Conservation (phyloP, 35 echinoderm and acorn worm genomes). For the Ophioderma brevispina region DNA sequence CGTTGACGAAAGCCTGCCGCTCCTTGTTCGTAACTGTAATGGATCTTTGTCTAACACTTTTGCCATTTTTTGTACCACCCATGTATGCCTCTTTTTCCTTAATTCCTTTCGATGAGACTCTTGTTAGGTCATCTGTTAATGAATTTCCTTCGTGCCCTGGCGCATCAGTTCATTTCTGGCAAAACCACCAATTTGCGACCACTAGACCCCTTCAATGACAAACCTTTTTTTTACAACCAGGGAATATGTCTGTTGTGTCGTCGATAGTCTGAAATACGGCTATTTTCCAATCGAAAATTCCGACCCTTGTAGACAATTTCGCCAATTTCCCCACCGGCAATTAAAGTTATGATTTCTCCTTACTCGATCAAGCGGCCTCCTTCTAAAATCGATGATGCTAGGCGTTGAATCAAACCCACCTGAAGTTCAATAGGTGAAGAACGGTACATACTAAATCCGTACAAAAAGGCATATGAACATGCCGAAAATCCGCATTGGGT, state of each 20-base stretch:
- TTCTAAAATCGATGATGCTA: slow-evolving; percentile 86
- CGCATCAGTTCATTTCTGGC: slow-evolving; percentile 81
- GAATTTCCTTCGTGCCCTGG: slow-evolving; percentile 85
- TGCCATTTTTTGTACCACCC: slow-evolving; percentile 91
- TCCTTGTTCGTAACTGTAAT: slow-evolving; percentile 86
- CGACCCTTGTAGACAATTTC: slow-evolving; percentile 50
- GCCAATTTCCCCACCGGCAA: slow-evolving; percentile 49
- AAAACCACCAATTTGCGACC: slow-evolving; percentile 39
- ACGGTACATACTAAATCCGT: slow-evolving; percentile 63
- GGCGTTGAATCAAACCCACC: slow-evolving; percentile 92
- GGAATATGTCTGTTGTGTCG: slow-evolving; percentile 34
- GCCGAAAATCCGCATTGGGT: slow-evolving; percentile 56
- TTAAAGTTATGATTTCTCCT: slow-evolving; percentile 62
- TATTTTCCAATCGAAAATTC: slow-evolving; percentile 58
- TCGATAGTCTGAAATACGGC: slow-evolving; percentile 42
- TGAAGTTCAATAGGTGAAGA: slow-evolving; percentile 74
- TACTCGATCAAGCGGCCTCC: slow-evolving; percentile 68
- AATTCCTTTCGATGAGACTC: slow-evolving; percentile 63
- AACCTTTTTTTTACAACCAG: slow-evolving; percentile 62
- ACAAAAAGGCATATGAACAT: slow-evolving; percentile 69
- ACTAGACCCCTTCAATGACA: slow-evolving; percentile 55
- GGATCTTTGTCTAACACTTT: slow-evolving; percentile 99
- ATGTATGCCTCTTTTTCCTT: slow-evolving; percentile 69
- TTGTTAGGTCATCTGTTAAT: slow-evolving; percentile 96
- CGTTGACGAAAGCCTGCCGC: slow-evolving; percentile 67